phyloP scores from a whole-genome alignment of 2,888 invertebrate species.

The Diaprepes abbreviatus region DNA sequence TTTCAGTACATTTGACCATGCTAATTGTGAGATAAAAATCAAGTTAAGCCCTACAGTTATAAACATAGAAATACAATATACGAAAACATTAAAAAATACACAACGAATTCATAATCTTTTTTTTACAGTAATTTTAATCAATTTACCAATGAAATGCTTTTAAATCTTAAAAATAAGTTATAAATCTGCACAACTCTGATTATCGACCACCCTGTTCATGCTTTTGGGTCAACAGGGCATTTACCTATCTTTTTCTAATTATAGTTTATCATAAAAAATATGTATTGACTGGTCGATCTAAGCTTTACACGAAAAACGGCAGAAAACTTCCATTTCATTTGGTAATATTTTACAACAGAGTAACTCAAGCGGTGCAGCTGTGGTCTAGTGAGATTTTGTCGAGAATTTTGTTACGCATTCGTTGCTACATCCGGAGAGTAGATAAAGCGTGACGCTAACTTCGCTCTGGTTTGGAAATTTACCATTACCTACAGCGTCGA shows the following conservation, averaged over 20 bases:
- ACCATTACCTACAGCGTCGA: background rate
- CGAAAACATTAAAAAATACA: too few relatives aligned
- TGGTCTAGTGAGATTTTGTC: conserved; percentile 12
- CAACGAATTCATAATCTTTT: too few relatives aligned
- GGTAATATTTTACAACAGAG: conserved; percentile 10
- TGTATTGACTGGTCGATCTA: background rate
- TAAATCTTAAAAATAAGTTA: too few relatives aligned
- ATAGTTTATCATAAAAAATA: background rate
- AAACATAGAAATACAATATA: too few relatives aligned
- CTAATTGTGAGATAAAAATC: too few relatives aligned
- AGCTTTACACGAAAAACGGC: background rate
- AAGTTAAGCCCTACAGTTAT: too few relatives aligned
- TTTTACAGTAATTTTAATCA: too few relatives aligned
- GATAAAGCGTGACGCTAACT: conserved; percentile 20
- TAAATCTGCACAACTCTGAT: too few relatives aligned
- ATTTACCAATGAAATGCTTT: too few relatives aligned
- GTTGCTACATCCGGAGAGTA: conserved; percentile 14
- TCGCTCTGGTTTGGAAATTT: background rate
- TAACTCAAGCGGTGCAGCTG: conserved; percentile 17
- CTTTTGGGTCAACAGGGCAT: too few relatives aligned
- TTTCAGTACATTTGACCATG: too few relatives aligned
- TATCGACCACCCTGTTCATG: too few relatives aligned
- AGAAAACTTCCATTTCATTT: conserved; percentile 20
- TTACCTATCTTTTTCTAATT: background rate
- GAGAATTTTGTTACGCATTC: conserved; percentile 16